A percentile compares a stretch with the other conserved stretches of the same genome.
These are phyloP conservation scores for Aphelocoma coerulescens DNA, from an alignment of 2,113 vertebrate species.

Conservation along the genomic window DNA sequence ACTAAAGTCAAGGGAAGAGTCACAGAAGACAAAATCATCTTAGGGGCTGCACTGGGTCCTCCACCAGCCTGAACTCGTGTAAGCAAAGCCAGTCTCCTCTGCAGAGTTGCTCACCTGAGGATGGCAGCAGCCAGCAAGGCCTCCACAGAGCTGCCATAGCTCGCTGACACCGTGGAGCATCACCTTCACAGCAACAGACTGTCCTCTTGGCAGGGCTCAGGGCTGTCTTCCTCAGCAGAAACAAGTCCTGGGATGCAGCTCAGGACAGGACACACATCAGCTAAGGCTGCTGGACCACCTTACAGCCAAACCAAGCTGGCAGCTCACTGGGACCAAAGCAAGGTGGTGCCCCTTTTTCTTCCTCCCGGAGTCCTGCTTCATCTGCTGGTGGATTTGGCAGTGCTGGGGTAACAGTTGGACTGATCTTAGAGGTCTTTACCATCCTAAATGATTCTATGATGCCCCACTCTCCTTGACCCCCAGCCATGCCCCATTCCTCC, in stretches of 20 bases:
- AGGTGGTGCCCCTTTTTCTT: neutral
- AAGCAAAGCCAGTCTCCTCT: neutral
- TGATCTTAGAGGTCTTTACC: neutral
- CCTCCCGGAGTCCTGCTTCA: accelerated
- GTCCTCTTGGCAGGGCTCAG: neutral
- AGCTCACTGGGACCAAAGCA: neutral
- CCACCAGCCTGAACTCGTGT: neutral
- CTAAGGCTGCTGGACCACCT: neutral
- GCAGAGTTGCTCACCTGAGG: accelerated
- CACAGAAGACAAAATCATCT: neutral
- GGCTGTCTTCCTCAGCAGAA: neutral
- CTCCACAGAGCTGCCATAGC: neutral
- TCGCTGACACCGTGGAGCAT: neutral
- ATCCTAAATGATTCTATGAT: neutral
- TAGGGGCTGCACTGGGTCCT: neutral
- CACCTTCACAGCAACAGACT: neutral
- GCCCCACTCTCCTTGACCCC: accelerated
- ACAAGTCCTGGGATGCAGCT: neutral
- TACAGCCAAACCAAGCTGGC: neutral
- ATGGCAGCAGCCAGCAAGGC: neutral
- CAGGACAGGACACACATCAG: neutral
- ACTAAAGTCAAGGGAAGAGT: neutral
- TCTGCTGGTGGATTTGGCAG: neutral
- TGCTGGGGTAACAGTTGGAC: neutral
- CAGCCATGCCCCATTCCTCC: neutral